Evolutionary conservation across 30 jellyfish, hydroid and myxozoan genomes (phyloP), one percentile per base, ranked within the genome.

Genomic region (Morbakka virulenta): DNA sequence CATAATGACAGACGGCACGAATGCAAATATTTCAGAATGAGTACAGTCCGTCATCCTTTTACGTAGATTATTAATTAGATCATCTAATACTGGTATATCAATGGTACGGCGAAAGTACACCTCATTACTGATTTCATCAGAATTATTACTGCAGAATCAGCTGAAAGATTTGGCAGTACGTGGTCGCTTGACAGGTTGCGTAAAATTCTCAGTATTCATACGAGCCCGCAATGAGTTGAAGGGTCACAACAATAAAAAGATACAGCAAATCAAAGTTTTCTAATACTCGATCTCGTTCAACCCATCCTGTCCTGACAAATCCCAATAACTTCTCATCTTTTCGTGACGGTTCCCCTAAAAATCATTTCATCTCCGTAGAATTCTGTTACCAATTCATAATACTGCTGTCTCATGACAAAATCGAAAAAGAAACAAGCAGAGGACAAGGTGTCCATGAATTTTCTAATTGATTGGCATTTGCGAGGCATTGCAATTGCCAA

Each of bases 271-370:
- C 32, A 51, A 52, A n/a, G n/a, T n/a, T n/a, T n/a, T n/a, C n/a
- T n/a, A n/a, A n/a, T 20, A 76, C 86, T 53, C 65, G 86, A 74
- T 52, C 76, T 31, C 86, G 76, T 52, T 74, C 76, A 25, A 51
- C 76, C 76, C 76, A 74, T 52, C 84, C 63, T 50, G 74, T 72
- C 74, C 74, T 72, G 51, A 74, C 73, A 51, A 50, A 64, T n/a
- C 27, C 74, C 53, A 74, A 50, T 35, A 24, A 72, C 53, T 50
- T 72, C 74, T 0, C 30, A 50, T 34, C 74, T 72, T 64, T 48
- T 72, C 26, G 22, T 35, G 32, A 28, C 84, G 4, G 74, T 72
- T 61, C 51, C 22, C 74, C 84, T 74, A n/a, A n/a, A n/a, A n/a
- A n/a, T n/a, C 74, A 47, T 72, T 32, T 47, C 74, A 50, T 72